These are phyloP conservation scores for Barnardius zonarius DNA, from an alignment of 2,113 vertebrate species.

Conservation along the genomic window DNA sequence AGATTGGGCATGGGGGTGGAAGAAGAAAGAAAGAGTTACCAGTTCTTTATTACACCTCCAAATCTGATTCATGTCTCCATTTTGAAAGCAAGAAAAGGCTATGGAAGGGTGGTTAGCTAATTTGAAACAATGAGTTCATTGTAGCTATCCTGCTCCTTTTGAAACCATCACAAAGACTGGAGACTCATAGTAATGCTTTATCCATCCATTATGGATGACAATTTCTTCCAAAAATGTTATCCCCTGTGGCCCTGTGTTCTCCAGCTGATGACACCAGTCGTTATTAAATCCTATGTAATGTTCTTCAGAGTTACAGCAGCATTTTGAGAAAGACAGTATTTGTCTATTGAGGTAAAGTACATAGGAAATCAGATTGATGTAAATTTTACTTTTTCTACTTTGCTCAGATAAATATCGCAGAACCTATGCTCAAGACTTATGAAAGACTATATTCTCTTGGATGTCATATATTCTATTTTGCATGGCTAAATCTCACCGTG, in stretches of 20 bases:
- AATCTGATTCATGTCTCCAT: background rate
- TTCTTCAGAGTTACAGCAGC: background rate
- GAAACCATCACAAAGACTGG: background rate
- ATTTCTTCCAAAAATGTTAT: background rate
- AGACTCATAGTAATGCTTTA: background rate
- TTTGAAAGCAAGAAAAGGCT: background rate
- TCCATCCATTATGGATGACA: background rate
- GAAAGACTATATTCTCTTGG: background rate
- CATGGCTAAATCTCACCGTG: background rate
- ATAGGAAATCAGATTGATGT: background rate
- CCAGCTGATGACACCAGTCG: background rate
- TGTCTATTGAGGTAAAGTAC: background rate
- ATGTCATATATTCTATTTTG: background rate
- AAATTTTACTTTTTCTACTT: background rate
- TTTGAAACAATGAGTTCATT: background rate
- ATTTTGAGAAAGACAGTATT: background rate
- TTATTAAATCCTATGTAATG: background rate
- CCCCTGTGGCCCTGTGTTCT: background rate
- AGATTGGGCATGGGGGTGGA: fast-evolving
- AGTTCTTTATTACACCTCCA: background rate
- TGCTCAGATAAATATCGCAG: background rate
- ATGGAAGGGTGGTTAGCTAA: background rate
- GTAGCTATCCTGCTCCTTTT: background rate
- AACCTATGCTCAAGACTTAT: background rate
- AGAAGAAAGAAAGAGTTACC: background rate